A percentile compares a stretch with the other conserved stretches of the same genome.
phyloP scores from a whole-genome alignment of 1,140 invertebrate species.

The Spodoptera litura region DNA sequence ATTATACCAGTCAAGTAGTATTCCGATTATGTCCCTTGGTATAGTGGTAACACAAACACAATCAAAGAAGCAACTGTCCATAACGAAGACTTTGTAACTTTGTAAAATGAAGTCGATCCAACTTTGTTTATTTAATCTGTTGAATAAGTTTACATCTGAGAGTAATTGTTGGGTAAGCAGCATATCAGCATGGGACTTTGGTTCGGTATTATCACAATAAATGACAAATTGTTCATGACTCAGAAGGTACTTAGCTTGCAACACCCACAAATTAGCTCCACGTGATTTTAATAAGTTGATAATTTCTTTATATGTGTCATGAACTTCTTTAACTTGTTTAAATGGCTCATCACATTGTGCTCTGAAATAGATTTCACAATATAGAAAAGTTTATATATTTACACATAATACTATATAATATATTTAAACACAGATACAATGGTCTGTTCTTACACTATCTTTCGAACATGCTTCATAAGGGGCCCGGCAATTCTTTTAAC shows the following conservation, averaged over 20 bases:
- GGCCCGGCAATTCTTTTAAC: conserved; percentile 75
- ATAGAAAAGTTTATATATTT: not conserved
- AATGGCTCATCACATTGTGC: conserved; percentile 66
- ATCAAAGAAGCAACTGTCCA: conserved; percentile 81
- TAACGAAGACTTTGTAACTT: conserved; percentile 80
- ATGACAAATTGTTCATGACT: conserved; percentile 77
- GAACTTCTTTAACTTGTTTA: conserved; percentile 75
- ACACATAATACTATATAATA: no score
- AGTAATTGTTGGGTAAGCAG: conserved; percentile 64
- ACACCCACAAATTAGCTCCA: conserved; percentile 70
- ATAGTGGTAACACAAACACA: conserved; percentile 72
- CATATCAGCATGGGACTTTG: conserved; percentile 72
- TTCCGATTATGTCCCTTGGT: conserved; percentile 69
- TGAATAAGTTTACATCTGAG: conserved; percentile 64
- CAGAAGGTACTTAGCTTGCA: conserved; percentile 76
- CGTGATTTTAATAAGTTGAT: conserved; percentile 71
- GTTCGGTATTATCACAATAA: conserved; percentile 68
- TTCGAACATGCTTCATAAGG: conserved; percentile 75
- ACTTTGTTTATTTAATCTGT: conserved; percentile 80
- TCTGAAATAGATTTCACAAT: conserved; percentile 58
- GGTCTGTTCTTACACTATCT: conserved; percentile 63
- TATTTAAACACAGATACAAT: no score
- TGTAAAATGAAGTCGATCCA: conserved; percentile 82
- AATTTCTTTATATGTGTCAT: conserved; percentile 76
- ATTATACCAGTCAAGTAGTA: conserved; percentile 75